Base-by-base conservation (phyloP, 2,113 vertebrate species). In the Bubo bubo region DNA sequence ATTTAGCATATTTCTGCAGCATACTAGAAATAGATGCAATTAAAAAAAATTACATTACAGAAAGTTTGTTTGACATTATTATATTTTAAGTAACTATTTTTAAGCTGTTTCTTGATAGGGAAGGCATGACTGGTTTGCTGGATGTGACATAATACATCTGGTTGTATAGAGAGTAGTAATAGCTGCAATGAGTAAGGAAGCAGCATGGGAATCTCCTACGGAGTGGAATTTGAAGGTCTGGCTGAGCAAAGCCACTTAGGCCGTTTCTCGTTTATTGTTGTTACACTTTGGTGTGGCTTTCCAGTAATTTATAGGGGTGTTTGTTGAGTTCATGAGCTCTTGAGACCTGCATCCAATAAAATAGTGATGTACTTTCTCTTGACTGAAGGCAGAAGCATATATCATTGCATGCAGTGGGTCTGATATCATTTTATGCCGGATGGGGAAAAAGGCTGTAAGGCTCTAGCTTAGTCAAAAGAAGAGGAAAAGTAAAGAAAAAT, bases 291-390 rank as follows among this genome's bases (percentile, higher is more conserved):
- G 86, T 96, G 86, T 97, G 96, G 92, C 95, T 98, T 86, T 96
- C 76, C n/a, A 60, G 96, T 97, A 98, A 98, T 98, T 98, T 98
- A 97, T 66, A 85, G 96, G 96, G 96, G 93, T 97, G 92, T 97
- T 96, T 97, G 91, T 97, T 96, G 96, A 96, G 97, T 98, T 98
- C 97, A 93, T 93, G 93, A 98, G 95, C 97, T 97, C 96, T 94
- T 95, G 97, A 98, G 97, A 97, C 97, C 96, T 97, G 95, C 79
- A 56, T 97, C 97, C 95, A 96, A 97, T 98, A 98, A 98, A 98
- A 98, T 90, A 97, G 95, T 96, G 94, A 87, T 97, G 97, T 97
- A 92, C 49, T 98, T 98, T 98, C 97, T 97, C 93, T 97, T 98
- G 97, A 98, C 95, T 97, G 95, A 98, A 98, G 95, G 94, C 95